Percentiles rank a stretch among this genome's conserved stretches.
These are phyloP conservation scores for Carposina sasakii DNA, from an alignment of 1,140 invertebrate species.

Conservation along the genomic window DNA sequence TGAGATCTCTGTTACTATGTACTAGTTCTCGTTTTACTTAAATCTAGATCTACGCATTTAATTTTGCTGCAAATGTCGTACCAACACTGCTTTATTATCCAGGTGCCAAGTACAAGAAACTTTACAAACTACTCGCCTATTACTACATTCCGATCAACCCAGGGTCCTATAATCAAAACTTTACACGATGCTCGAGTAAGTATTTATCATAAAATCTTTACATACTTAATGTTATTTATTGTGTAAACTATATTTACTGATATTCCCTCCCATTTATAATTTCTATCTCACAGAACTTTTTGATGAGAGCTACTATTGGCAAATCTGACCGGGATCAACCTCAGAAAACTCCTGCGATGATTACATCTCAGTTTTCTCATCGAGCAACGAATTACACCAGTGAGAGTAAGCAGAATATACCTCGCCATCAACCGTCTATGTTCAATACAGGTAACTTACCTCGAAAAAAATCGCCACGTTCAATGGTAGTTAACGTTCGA, in stretches of 20 bases:
- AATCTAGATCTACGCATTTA: no score
- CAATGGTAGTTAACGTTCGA: no score
- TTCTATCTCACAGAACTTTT: no score
- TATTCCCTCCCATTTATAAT: no score
- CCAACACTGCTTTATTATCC: constrained; percentile 27
- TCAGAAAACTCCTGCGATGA: constrained; percentile 29
- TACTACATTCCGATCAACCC: constrained; percentile 35
- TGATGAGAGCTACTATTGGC: constrained; percentile 34
- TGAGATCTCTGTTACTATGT: constrained; percentile 14
- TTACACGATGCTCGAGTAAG: constrained; percentile 49
- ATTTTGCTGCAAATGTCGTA: no score
- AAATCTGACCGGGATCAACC: constrained; percentile 24
- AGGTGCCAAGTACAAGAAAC: constrained; percentile 18
- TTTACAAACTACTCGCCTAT: constrained; percentile 17
- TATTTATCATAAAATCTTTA: no score
- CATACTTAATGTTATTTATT: no score
- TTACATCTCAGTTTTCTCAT: constrained; percentile 32
- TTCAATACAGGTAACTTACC: constrained; percentile 31
- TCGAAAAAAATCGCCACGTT: no score
- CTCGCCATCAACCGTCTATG: constrained; percentile 21
- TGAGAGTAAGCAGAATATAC: constrained; percentile 16
- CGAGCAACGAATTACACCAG: constrained; percentile 20
- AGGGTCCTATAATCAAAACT: constrained; percentile 41
- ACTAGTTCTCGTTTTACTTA: no score
- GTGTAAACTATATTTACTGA: no score